A percentile compares a stretch with the other conserved stretches of the same genome.
phyloP scores from a whole-genome alignment of 2,113 vertebrate species.

The Oreochromis spilurus region DNA sequence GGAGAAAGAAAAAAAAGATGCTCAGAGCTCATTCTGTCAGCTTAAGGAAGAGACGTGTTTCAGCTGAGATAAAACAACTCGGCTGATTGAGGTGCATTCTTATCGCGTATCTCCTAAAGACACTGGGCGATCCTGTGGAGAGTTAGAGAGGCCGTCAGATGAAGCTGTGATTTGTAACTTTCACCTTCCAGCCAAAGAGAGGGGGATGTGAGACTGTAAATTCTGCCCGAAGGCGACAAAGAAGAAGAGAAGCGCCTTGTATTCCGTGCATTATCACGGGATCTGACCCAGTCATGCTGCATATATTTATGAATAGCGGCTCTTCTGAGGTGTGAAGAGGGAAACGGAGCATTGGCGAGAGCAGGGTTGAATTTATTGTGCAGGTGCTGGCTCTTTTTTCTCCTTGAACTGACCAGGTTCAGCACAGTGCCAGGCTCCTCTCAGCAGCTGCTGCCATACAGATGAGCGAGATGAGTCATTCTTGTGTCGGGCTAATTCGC shows the following conservation, averaged over 20 bases:
- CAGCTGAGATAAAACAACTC: conserved; percentile 13
- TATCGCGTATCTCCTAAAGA: conserved; percentile 25
- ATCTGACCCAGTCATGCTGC: conserved; percentile 25
- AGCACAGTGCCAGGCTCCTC: neutral
- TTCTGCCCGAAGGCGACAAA: conserved; percentile 33
- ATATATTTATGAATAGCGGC: conserved; percentile 50
- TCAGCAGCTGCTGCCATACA: neutral
- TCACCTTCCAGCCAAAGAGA: conserved; percentile 28
- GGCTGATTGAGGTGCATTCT: conserved; percentile 10
- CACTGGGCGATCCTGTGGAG: conserved; percentile 24
- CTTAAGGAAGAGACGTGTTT: conserved; percentile 4
- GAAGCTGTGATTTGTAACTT: conserved; percentile 51
- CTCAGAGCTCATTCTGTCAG: neutral
- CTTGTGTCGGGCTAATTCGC: neutral
- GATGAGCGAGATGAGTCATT: neutral
- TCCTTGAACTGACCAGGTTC: conserved; percentile 4
- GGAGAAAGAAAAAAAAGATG: neutral
- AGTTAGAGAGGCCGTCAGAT: conserved; percentile 4
- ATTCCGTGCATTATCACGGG: conserved; percentile 42
- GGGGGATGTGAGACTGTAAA: conserved; percentile 10
- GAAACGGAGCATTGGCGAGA: neutral
- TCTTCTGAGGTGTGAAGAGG: conserved; percentile 39
- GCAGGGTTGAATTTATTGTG: conserved; percentile 22
- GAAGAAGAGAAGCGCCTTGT: conserved; percentile 21
- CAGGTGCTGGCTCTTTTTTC: neutral